Evolutionary conservation across 2,113 vertebrate genomes (phyloP).

Genomic region (sheep (Ovis aries)): ARS-UI_Ramb_v3.0 NC_056054.1:105924001-105924500

Average conservation of each 20-base stretch:
- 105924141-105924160: neutral
- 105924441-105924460: neutral
- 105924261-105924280: neutral
- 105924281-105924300: neutral
- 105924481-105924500: neutral
- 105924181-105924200: neutral
- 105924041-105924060: neutral
- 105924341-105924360: neutral
- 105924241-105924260: neutral
- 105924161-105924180: neutral
- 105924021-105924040: neutral
- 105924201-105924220: neutral
- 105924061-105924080: neutral
- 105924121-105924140: neutral
- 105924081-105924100: neutral
- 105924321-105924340: neutral
- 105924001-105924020: neutral
- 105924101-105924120: rapidly evolving
- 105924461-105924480: neutral
- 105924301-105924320: neutral
- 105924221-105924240: neutral
- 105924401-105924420: neutral
- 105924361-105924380: neutral
- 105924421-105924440: neutral
- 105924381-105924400: neutral